Evolutionary conservation across 1,140 invertebrate genomes (phyloP).

Genomic region (Leptinotarsa lineolata): DNA sequence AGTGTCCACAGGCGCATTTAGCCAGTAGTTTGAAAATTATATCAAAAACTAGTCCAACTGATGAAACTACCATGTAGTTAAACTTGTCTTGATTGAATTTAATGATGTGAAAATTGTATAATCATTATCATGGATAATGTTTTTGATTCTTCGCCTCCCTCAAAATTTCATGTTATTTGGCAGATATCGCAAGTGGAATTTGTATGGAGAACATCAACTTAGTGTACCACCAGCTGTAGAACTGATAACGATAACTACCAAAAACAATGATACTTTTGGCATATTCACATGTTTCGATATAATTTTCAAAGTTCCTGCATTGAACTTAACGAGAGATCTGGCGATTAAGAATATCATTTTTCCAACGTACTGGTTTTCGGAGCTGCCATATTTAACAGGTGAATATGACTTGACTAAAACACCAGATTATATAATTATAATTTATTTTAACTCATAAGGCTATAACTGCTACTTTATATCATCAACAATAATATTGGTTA

Average conservation of each 20-base stretch:
- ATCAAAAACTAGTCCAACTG: too few relatives aligned
- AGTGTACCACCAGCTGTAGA: conserved; percentile 56
- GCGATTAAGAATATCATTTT: conserved; percentile 72
- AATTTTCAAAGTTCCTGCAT: conserved; percentile 67
- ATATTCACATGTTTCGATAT: conserved; percentile 79
- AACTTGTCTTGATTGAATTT: too few relatives aligned
- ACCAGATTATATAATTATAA: too few relatives aligned
- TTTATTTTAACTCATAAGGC: too few relatives aligned
- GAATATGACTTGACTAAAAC: conserved; percentile 3
- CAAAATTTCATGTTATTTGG: conserved; percentile 41
- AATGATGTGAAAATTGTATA: too few relatives aligned
- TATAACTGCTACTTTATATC: too few relatives aligned
- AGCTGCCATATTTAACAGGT: conserved; percentile 74
- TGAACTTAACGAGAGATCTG: conserved; percentile 60
- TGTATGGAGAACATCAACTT: conserved; percentile 62
- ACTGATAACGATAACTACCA: conserved; percentile 69
- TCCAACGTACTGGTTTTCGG: conserved; percentile 74
- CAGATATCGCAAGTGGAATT: conserved; percentile 71
- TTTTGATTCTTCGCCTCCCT: not conserved
- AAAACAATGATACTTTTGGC: conserved; percentile 83
- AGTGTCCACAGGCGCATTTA: too few relatives aligned
- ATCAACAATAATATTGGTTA: too few relatives aligned
- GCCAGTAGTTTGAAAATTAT: too few relatives aligned
- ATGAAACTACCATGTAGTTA: too few relatives aligned
- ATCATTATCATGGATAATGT: not conserved